Conservation (phyloP, 1,140 invertebrate genomes). For the Tigriopus japonicus region DNA sequence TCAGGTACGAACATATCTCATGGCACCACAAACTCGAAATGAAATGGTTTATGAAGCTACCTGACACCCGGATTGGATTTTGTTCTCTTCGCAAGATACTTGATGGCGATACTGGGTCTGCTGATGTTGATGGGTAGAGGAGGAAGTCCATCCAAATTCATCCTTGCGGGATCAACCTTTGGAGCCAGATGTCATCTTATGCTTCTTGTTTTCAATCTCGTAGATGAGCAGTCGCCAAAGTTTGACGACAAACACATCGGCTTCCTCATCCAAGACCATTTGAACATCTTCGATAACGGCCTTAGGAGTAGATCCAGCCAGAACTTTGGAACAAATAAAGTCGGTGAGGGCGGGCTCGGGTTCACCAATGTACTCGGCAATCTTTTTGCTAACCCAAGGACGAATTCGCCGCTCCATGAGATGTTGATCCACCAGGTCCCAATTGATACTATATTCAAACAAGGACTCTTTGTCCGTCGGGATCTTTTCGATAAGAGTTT, state of each 20-base stretch:
- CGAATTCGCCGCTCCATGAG: constrained; percentile 92
- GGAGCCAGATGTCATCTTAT: constrained; percentile 1
- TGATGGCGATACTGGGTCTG: no score
- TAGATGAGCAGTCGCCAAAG: constrained; percentile 98
- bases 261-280: constrained; percentile 98
- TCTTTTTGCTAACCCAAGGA: constrained; percentile 99
- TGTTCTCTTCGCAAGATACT: no score
- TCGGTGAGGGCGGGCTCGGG: constrained; percentile 94
- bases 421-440: constrained; percentile 56
- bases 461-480: constrained; percentile 89
- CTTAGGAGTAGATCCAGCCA: constrained; percentile 74
- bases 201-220: constrained; percentile 95
- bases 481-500: constrained; percentile 92
- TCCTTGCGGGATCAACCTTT: background rate
- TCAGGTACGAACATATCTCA: no score
- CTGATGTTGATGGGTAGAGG: no score
- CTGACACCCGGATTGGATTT: no score
- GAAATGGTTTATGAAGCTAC: no score
- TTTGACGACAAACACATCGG: constrained; percentile 98
- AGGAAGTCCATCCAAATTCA: no score
- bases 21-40: no score
- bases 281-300: constrained; percentile 92
- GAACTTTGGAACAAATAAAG: constrained; percentile 96
- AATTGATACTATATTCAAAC: constrained; percentile 83
- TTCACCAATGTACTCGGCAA: constrained; percentile 97